These are phyloP conservation scores for Harpia harpyja DNA, from an alignment of 2,797 vertebrate genomes.

Conservation along the genomic window DNA sequence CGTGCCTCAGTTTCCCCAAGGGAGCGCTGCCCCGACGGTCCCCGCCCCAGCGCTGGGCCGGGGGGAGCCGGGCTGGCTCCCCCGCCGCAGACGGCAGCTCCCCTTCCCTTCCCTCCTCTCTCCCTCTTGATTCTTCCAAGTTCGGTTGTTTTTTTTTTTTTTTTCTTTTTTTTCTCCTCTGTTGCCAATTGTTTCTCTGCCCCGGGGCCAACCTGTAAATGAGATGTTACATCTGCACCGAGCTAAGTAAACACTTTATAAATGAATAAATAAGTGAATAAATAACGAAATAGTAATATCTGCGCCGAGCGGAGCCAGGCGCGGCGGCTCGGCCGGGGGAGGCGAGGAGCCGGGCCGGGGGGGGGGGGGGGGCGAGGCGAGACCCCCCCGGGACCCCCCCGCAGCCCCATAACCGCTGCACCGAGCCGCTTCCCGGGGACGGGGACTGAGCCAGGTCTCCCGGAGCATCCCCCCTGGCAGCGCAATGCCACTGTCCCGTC, in stretches of 20 bases:
- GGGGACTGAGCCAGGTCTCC: not conserved
- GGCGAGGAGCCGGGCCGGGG: no score
- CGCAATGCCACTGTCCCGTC: not conserved
- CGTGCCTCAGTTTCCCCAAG: not conserved
- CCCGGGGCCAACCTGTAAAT: constrained; percentile 78
- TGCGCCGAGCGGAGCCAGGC: not conserved
- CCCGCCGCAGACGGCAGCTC: not conserved
- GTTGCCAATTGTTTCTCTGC: constrained; percentile 75
- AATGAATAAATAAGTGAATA: constrained; percentile 81
- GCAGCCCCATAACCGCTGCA: not conserved
- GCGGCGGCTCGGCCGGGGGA: not conserved
- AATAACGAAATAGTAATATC: constrained; percentile 70
- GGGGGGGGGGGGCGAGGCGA: rapidly evolving
- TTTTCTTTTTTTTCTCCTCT: not conserved
- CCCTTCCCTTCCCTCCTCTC: not conserved
- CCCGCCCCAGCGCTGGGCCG: not conserved
- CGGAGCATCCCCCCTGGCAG: not conserved
- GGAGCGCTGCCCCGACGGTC: not conserved
- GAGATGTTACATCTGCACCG: constrained; percentile 80
- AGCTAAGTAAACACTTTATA: constrained; percentile 80
- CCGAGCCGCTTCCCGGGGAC: not conserved
- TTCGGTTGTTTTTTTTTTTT: not conserved
- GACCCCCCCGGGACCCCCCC: no score
- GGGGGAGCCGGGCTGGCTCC: no score
- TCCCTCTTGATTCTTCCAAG: constrained; percentile 31